Percentiles rank a stretch among this genome's conserved stretches.
These are phyloP conservation scores for Cirrhinus mrigala DNA, from an alignment of 2,797 vertebrate genomes.

Conservation along the genomic window DNA sequence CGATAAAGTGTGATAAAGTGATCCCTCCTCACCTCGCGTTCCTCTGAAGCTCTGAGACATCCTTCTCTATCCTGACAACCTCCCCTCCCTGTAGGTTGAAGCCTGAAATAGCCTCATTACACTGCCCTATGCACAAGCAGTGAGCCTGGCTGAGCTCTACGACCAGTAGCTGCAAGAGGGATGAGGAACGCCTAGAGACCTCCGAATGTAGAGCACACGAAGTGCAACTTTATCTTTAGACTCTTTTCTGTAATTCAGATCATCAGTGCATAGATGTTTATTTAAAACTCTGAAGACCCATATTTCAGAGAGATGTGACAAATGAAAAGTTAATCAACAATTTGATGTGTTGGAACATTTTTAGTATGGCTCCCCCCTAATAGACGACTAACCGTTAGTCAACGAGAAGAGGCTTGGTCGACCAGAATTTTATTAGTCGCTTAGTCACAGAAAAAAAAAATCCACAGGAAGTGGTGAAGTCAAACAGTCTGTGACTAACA, in stretches of 20 bases:
- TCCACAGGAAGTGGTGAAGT: too few relatives aligned
- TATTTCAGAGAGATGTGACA: neutral
- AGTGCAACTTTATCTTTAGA: conserved; percentile 34
- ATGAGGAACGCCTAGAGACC: conserved; percentile 34
- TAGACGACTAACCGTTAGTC: too few relatives aligned
- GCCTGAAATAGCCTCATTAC: conserved; percentile 53
- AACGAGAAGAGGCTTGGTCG: too few relatives aligned
- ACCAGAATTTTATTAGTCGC: too few relatives aligned
- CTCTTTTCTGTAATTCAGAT: conserved; percentile 19
- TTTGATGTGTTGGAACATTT: neutral
- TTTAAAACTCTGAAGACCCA: neutral
- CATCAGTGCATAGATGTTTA: neutral
- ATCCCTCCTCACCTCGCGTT: conserved; percentile 35
- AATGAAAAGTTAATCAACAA: neutral
- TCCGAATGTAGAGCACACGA: conserved; percentile 41
- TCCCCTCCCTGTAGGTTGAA: conserved; percentile 19
- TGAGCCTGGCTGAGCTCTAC: conserved; percentile 32
- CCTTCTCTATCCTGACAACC: conserved; percentile 40
- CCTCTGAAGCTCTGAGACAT: conserved; percentile 50
- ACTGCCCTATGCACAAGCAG: conserved; percentile 39
- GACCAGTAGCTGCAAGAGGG: conserved; percentile 11
- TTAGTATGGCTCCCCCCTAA: neutral
- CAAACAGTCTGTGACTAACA: too few relatives aligned
- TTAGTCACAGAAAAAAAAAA: too few relatives aligned
- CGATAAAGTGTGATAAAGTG: conserved; percentile 43